Evolutionary conservation across 2,888 invertebrate genomes (phyloP).

Genomic region (Lapara coniferarum): DNA sequence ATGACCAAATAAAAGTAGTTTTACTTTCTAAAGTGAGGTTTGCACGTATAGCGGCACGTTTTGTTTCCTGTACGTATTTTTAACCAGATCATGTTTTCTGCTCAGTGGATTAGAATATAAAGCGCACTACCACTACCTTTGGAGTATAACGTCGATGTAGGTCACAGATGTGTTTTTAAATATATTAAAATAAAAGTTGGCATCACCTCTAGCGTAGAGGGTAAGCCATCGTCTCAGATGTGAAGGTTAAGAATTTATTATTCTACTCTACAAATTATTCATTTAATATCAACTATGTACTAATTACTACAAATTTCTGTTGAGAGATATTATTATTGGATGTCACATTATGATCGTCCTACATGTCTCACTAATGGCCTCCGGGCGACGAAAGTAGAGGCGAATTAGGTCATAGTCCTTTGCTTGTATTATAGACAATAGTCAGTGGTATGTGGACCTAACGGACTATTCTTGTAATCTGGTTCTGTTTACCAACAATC

Average conservation of each 20-base stretch:
- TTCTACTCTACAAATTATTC: not conserved
- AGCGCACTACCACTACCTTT: slow-evolving; percentile 49
- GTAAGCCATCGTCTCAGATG: not conserved
- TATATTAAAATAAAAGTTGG: slow-evolving; percentile 29
- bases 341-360: too few species aligned
- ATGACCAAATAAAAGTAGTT: slow-evolving; percentile 20
- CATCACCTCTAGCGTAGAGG: not conserved
- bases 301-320: not conserved
- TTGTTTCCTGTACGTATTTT: slow-evolving; percentile 33
- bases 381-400: too few species aligned
- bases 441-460: too few species aligned
- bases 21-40: slow-evolving; percentile 26
- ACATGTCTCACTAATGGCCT: too few species aligned
- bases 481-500: too few species aligned
- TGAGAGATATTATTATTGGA: not conserved
- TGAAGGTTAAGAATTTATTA: slow-evolving; percentile 10
- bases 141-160: slow-evolving; percentile 44
- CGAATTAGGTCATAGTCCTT: too few species aligned
- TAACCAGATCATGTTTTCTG: slow-evolving; percentile 54
- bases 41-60: slow-evolving; percentile 2
- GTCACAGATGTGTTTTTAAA: slow-evolving; percentile 44
- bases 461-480: too few species aligned
- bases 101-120: slow-evolving; percentile 57
- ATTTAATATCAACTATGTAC: not conserved
- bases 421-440: too few species aligned